phyloP scores from a whole-genome alignment of 2,888 invertebrate species.

The Cephus pygmeus region DNA sequence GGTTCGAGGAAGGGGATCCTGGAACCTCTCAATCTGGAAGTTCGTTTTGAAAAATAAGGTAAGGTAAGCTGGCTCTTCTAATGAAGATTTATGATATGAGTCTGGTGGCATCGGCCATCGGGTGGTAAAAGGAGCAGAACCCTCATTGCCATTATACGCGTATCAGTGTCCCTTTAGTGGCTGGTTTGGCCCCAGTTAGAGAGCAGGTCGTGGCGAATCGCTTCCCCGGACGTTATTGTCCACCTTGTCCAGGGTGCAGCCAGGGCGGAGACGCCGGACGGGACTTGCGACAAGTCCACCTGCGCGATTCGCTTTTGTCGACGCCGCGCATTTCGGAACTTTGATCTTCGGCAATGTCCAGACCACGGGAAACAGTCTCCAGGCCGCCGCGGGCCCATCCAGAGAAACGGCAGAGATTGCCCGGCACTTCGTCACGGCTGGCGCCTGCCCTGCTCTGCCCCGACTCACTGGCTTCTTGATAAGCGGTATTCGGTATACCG shows the following conservation, averaged over 20 bases:
- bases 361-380: conserved; percentile 14
- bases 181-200: conserved; percentile 23
- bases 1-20: neutral
- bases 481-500: neutral
- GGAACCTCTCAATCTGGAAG: neutral
- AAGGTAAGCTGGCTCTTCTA: conserved; percentile 10
- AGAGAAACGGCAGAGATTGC: neutral
- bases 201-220: conserved; percentile 29
- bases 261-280: neutral
- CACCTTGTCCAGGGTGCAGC: neutral
- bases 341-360: conserved; percentile 38
- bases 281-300: conserved; percentile 42
- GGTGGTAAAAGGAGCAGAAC: neutral
- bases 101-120: conserved; percentile 4
- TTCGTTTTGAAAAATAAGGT: neutral
- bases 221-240: conserved; percentile 17
- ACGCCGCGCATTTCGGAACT: conserved; percentile 37
- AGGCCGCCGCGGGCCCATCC: neutral
- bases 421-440: conserved; percentile 15
- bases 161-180: conserved; percentile 33
- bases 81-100: conserved; percentile 33
- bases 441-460: conserved; percentile 11
- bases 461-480: neutral
- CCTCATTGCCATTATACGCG: conserved; percentile 33
- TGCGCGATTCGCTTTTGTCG: conserved; percentile 47